These are phyloP conservation scores for Amblyopsis rosae DNA, from an alignment of 2,113 vertebrate species.

Conservation along the genomic window DNA sequence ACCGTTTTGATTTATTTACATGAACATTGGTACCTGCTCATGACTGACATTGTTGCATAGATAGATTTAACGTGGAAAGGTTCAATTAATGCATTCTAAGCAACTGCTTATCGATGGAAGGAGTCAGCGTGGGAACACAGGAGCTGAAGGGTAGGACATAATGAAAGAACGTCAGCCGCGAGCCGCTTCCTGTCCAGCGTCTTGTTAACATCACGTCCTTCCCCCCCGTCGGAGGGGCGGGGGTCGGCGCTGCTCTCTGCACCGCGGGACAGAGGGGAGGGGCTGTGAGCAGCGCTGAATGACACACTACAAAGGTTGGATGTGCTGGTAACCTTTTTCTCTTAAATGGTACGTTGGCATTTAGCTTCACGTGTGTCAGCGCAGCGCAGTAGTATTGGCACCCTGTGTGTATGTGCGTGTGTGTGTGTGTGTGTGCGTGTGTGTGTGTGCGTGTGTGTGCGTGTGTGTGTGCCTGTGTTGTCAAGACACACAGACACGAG, in stretches of 20 bases:
- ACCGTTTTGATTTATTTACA: too few species aligned
- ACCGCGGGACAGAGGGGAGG: conserved; percentile 69
- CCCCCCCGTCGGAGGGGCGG: conserved; percentile 51
- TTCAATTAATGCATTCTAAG: too few species aligned
- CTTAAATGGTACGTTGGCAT: conserved; percentile 86
- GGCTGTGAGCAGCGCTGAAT: conserved; percentile 79
- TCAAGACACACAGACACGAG: conserved; percentile 33
- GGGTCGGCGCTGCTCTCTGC: conserved; percentile 56
- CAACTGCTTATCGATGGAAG: too few species aligned
- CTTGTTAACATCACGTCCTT: conserved; percentile 58
- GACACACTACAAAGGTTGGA: conserved; percentile 82
- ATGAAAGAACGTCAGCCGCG: neutral
- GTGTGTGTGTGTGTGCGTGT: neutral
- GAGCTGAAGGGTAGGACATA: too few species aligned
- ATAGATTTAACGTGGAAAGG: too few species aligned
- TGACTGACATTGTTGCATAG: too few species aligned
- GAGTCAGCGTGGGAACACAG: too few species aligned
- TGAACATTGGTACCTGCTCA: too few species aligned
- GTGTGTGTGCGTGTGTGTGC: neutral
- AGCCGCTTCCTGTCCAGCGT: conserved; percentile 36
- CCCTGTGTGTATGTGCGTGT: conserved; percentile 44
- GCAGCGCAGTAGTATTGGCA: conserved; percentile 77
- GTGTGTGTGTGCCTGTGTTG: neutral
- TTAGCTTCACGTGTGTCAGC: conserved; percentile 83
- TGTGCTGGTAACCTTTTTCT: conserved; percentile 80